These are phyloP conservation scores for Drosophila kokeensis DNA, from an alignment of 2,888 invertebrate species.

Conservation along the genomic window DNA sequence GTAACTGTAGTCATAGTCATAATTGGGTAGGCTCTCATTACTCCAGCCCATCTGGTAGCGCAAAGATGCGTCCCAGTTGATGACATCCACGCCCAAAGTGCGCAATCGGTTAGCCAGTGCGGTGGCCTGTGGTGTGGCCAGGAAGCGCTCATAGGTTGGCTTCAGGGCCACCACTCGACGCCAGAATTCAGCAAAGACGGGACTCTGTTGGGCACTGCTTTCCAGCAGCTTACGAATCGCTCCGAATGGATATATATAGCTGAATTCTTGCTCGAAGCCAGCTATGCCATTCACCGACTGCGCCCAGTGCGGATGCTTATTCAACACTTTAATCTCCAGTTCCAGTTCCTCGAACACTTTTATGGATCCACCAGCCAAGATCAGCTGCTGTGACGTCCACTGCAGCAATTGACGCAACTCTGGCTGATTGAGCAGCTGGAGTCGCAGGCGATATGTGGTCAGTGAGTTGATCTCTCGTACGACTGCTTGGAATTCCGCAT, in stretches of 20 bases:
- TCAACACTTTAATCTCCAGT: conserved; percentile 73
- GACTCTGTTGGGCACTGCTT: conserved; percentile 65
- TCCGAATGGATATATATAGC: conserved; percentile 63
- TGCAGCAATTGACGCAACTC: conserved; percentile 70
- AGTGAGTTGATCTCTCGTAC: conserved; percentile 75
- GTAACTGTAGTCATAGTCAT: conserved; percentile 38
- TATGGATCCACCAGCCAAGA: conserved; percentile 60
- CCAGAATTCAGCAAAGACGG: conserved; percentile 74
- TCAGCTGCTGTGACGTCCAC: conserved; percentile 75
- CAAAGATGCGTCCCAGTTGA: conserved; percentile 39
- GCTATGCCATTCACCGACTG: conserved; percentile 71
- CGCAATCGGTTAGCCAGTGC: conserved; percentile 35
- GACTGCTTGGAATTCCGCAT: conserved; percentile 79
- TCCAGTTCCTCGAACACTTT: conserved; percentile 73
- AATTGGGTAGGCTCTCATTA: conserved; percentile 41
- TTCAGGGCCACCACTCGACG: conserved; percentile 65
- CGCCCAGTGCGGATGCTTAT: conserved; percentile 68
- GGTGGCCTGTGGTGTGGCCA: conserved; percentile 29
- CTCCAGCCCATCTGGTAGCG: conserved; percentile 67
- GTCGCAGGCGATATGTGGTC: conserved; percentile 55
- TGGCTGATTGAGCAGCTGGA: conserved; percentile 75
- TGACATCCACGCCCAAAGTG: conserved; percentile 53
- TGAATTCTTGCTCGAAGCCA: conserved; percentile 77
- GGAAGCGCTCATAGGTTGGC: conserved; percentile 76
- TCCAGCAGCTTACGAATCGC: conserved; percentile 68